Base-by-base conservation (phyloP, 2,797 vertebrate genomes). In the Hypotaenidia okinawae region DNA sequence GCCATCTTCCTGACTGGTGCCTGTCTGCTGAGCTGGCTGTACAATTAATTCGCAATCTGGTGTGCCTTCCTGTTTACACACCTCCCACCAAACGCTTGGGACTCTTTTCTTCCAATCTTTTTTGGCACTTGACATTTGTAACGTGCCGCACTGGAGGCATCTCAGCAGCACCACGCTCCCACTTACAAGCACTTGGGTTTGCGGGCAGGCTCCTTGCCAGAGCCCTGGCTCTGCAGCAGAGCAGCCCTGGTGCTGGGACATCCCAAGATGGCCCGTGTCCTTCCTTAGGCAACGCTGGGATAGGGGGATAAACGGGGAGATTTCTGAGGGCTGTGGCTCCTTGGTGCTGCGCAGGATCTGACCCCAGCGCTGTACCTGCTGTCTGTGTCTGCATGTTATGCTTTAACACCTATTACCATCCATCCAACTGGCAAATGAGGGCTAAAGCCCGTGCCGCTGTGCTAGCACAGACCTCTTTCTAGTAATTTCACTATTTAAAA, bases 71-170 rank as follows among this genome's bases (percentile, higher is more conserved):
- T 4, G 8, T 57, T 84, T 33, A 39, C 18, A 7, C 9, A 64
- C 64, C 47, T 62, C 3, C 3, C 58, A 32, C 9, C 33, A 39
- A 51, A 35, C 0, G 5, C 69, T 11, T 12, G 30, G 37, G 45
- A 49, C 41, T 6, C 24, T 6, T 39, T 75, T 17, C 66, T 75
- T 18, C 13, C 17, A 5, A 62, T 58, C 35, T 13, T 14, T n/a
- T 51, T n/a, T 51, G 66, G 32, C 0, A 0, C 41, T 32, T 2
- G 0, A 0, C 1, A 28, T 41, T 58, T 16, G 37, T 4, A 19
- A 47, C 1, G 0, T 1, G 8, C 61, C 0, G 4, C 10, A 16
- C 55, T 10, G 3, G 62, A 72, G 64, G 39, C 16, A 0, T 7
- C 49, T 49, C 80, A 74, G 77, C 63, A 69, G 70, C 78, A 28